Percentiles rank a stretch among this genome's conserved stretches.
Evolutionary conservation across 2,797 vertebrate species (phyloP).

Genomic region (Esox masquinongy): DNA sequence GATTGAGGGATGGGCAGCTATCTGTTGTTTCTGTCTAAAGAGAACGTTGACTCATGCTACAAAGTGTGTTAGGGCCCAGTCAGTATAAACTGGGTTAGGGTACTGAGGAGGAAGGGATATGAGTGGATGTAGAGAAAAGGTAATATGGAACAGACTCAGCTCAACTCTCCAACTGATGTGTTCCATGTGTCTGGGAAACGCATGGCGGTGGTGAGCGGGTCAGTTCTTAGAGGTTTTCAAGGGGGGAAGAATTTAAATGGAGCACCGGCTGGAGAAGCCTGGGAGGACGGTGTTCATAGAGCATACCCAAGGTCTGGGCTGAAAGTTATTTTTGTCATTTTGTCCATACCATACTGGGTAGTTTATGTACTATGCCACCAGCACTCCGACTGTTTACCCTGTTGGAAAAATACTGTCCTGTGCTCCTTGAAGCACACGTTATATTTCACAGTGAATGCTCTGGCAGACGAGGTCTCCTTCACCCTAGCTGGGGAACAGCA

Average conservation of each 20-base stretch:
- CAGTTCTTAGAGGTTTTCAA: too few relatives aligned
- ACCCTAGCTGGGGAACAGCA: background rate
- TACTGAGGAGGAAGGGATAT: slow-evolving; percentile 1
- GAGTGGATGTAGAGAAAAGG: background rate
- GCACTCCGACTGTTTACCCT: background rate
- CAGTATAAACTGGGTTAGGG: background rate
- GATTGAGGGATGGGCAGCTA: slow-evolving; percentile 4
- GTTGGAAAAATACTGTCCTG: background rate
- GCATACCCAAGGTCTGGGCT: background rate
- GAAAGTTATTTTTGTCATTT: background rate
- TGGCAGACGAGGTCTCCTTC: too few relatives aligned
- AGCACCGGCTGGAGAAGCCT: slow-evolving; percentile 20
- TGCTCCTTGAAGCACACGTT: too few relatives aligned
- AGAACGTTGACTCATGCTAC: slow-evolving; percentile 1
- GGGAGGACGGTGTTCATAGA: slow-evolving; percentile 8
- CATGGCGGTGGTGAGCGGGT: background rate
- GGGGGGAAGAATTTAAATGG: background rate
- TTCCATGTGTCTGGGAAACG: slow-evolving; percentile 23
- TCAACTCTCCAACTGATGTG: slow-evolving; percentile 11
- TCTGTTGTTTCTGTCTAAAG: background rate
- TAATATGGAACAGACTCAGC: slow-evolving; percentile 33
- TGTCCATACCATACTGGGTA: background rate
- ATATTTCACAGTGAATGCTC: too few relatives aligned
- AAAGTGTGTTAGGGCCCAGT: background rate
- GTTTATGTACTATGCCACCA: background rate